Percentiles rank a stretch among this genome's conserved stretches.
phyloP scores from a whole-genome alignment of 2,888 invertebrate species.

The Agrotis clavis region DNA sequence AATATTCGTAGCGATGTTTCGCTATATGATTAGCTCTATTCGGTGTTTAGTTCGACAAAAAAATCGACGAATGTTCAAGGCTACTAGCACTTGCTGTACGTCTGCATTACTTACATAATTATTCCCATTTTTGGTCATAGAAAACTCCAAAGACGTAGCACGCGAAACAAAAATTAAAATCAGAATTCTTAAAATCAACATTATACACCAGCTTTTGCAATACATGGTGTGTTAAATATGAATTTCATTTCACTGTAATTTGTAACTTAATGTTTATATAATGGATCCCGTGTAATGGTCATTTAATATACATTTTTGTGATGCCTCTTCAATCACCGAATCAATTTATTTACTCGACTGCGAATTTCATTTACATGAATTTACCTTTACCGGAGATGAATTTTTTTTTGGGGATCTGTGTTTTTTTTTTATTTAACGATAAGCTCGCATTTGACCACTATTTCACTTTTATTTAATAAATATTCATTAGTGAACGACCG shows the following conservation, averaged over 20 bases:
- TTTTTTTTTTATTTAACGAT: too few relatives aligned
- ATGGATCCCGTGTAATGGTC: slow-evolving; percentile 45
- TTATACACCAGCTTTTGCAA: slow-evolving; percentile 36
- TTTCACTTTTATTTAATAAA: too few relatives aligned
- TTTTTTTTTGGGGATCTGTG: neutral
- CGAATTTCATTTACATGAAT: slow-evolving; percentile 41
- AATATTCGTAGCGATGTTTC: too few relatives aligned
- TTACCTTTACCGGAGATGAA: slow-evolving; percentile 7
- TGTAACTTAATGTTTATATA: slow-evolving; percentile 57
- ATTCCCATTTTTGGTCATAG: slow-evolving; percentile 64
- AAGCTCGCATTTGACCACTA: too few relatives aligned
- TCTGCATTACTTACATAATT: slow-evolving; percentile 70
- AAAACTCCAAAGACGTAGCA: slow-evolving; percentile 46
- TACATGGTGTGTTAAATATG: slow-evolving; percentile 40
- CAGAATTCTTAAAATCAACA: slow-evolving; percentile 54
- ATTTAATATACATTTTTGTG: slow-evolving; percentile 51
- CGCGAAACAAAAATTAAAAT: slow-evolving; percentile 53
- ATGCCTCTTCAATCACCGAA: slow-evolving; percentile 35
- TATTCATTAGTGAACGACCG: too few relatives aligned
- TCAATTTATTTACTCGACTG: slow-evolving; percentile 34
- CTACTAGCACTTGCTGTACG: too few relatives aligned
- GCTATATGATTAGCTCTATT: too few relatives aligned
- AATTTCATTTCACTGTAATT: slow-evolving; percentile 39
- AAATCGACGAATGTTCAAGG: too few relatives aligned
- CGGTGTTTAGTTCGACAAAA: too few relatives aligned